Conservation (phyloP, 2,888 invertebrate species). For the Ernsta delagoae region DNA sequence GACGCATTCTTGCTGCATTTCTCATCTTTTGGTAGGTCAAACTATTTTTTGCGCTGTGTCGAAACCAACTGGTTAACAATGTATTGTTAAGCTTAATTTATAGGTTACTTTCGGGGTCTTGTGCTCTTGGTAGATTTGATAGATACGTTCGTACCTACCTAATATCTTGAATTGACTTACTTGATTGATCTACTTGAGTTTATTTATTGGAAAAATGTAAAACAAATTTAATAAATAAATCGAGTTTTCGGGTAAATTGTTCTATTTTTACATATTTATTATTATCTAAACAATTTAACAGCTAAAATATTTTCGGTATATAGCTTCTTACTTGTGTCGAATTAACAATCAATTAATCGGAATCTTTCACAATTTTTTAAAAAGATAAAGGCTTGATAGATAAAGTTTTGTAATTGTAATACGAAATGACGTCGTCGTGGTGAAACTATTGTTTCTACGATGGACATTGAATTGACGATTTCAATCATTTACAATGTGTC, state of each 20-base stretch:
- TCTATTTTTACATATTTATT: not conserved
- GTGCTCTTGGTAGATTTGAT: too few relatives aligned
- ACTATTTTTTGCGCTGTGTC: not conserved
- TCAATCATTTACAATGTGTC: conserved; percentile 11
- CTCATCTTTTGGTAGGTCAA: conserved; percentile 7
- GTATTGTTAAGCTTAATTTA: conserved; percentile 6
- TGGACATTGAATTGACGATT: conserved; percentile 8
- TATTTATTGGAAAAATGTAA: too few relatives aligned
- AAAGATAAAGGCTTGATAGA: conserved; percentile 19
- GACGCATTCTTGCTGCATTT: conserved; percentile 16
- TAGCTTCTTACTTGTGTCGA: not conserved
- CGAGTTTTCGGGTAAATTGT: too few relatives aligned
- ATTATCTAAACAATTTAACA: not conserved
- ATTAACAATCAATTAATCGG: not conserved
- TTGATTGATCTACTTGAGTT: too few relatives aligned
- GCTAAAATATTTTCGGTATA: too few relatives aligned
- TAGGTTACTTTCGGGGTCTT: not conserved
- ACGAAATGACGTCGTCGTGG: conserved; percentile 16
- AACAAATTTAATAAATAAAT: too few relatives aligned
- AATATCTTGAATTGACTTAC: too few relatives aligned
- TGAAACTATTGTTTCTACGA: conserved; percentile 27
- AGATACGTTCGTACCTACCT: too few relatives aligned
- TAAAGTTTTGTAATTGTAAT: conserved; percentile 27
- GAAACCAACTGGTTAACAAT: conserved; percentile 3
- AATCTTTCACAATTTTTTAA: conserved; percentile 22